Percentiles rank a stretch among this genome's conserved stretches.
Evolutionary conservation across 2,113 vertebrate species (phyloP).

Genomic region (Agapornis roseicollis): DNA sequence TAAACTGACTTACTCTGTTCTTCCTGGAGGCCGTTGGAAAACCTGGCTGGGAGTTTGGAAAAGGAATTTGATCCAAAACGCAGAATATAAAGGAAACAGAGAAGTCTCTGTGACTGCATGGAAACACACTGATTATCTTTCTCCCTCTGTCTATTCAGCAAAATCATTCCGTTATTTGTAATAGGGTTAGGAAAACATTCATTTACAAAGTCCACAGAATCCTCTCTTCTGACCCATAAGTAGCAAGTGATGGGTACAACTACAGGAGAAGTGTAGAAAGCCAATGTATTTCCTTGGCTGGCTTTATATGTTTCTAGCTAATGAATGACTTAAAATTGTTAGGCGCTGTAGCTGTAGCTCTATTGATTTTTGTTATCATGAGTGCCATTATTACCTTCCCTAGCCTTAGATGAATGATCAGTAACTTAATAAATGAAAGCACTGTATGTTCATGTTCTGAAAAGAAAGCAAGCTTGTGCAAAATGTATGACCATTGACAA

Average conservation of each 20-base stretch:
- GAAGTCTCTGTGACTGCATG: neutral
- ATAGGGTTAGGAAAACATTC: neutral
- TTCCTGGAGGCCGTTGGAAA: neutral
- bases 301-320: neutral
- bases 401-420: constrained; percentile 13
- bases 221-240: neutral
- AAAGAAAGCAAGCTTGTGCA: neutral
- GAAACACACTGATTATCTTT: neutral
- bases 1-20: neutral
- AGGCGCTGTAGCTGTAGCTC: constrained; percentile 15
- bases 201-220: neutral
- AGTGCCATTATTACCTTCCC: constrained; percentile 4
- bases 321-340: constrained; percentile 1
- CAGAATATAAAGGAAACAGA: neutral
- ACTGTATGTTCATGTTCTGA: neutral
- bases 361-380: constrained; percentile 38
- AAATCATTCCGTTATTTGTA: neutral
- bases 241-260: neutral
- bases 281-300: neutral
- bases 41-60: neutral
- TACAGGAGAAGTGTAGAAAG: neutral
- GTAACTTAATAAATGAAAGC: neutral
- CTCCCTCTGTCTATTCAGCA: neutral
- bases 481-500: neutral
- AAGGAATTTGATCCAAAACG: neutral